Evolutionary conservation across 2,797 vertebrate genomes (phyloP).

Genomic region (Sebastes itinus): DNA sequence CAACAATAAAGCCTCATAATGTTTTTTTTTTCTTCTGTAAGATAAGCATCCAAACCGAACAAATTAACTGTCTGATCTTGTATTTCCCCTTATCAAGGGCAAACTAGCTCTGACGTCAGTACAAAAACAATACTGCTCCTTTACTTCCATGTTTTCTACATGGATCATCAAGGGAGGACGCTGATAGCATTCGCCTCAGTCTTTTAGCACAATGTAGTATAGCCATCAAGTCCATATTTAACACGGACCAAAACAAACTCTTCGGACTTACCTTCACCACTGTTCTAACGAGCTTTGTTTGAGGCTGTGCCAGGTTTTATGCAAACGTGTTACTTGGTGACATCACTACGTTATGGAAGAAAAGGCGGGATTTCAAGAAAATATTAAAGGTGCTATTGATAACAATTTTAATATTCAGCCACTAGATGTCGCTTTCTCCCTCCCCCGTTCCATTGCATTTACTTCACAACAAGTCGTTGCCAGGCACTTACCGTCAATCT

Average conservation of each 20-base stretch:
- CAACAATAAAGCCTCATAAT: background rate
- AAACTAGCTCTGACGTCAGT: background rate
- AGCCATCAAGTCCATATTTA: background rate
- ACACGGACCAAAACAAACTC: background rate
- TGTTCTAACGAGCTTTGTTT: too few species aligned
- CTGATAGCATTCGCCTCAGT: background rate
- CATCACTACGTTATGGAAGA: too few species aligned
- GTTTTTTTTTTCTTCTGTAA: background rate
- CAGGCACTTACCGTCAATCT: too few species aligned
- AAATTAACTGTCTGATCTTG: background rate
- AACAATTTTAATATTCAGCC: too few species aligned
- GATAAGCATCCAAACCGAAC: background rate
- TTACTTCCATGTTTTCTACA: background rate
- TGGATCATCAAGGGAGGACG: background rate
- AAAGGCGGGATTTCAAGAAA: too few species aligned
- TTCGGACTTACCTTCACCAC: too few species aligned
- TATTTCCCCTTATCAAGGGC: background rate
- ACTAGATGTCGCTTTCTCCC: too few species aligned
- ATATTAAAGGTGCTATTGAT: too few species aligned
- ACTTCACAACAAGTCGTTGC: too few species aligned
- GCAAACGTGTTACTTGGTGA: too few species aligned
- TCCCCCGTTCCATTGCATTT: too few species aligned
- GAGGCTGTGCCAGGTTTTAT: too few species aligned
- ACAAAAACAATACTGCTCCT: background rate
- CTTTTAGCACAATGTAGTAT: background rate